These are phyloP conservation scores for Xiphophorus couchianus DNA, from an alignment of 2,113 vertebrate species.

Conservation along the genomic window DNA sequence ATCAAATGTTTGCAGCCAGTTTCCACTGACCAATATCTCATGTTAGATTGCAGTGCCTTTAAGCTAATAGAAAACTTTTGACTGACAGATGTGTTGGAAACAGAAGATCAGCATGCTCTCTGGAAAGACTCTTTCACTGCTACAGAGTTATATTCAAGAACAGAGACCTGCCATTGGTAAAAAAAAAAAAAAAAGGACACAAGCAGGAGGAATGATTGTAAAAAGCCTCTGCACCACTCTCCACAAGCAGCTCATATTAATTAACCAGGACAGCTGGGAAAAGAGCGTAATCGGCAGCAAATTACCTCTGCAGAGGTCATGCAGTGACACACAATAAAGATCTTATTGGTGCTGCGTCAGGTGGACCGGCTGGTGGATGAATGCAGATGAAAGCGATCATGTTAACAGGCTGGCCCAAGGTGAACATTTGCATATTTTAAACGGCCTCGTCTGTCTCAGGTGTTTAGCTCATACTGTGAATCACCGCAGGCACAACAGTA, in stretches of 20 bases:
- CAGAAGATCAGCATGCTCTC: background rate
- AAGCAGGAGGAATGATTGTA: constrained; percentile 33
- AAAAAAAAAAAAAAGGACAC: constrained; percentile 27
- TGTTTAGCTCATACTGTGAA: constrained; percentile 39
- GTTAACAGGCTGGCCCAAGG: constrained; percentile 49
- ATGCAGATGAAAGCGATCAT: constrained; percentile 53
- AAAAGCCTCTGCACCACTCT: constrained; percentile 15
- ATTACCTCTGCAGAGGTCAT: constrained; percentile 58
- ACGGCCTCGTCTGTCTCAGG: constrained; percentile 43
- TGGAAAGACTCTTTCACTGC: background rate
- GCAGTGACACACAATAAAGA: constrained; percentile 57
- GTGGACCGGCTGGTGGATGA: constrained; percentile 39
- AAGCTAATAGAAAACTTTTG: background rate
- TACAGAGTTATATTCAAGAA: constrained; percentile 3
- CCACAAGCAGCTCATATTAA: constrained; percentile 44
- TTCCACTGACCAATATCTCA: background rate
- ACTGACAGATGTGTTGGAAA: background rate
- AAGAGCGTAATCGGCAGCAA: constrained; percentile 47
- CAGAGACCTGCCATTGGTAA: background rate
- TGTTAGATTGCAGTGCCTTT: background rate
- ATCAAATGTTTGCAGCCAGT: background rate
- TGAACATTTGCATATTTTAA: constrained; percentile 55
- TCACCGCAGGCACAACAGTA: constrained; percentile 19
- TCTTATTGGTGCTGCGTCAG: constrained; percentile 38
- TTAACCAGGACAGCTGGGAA: constrained; percentile 56